Conservation (phyloP, 2,888 invertebrate species). For the Hymenopus coronatus region DNA sequence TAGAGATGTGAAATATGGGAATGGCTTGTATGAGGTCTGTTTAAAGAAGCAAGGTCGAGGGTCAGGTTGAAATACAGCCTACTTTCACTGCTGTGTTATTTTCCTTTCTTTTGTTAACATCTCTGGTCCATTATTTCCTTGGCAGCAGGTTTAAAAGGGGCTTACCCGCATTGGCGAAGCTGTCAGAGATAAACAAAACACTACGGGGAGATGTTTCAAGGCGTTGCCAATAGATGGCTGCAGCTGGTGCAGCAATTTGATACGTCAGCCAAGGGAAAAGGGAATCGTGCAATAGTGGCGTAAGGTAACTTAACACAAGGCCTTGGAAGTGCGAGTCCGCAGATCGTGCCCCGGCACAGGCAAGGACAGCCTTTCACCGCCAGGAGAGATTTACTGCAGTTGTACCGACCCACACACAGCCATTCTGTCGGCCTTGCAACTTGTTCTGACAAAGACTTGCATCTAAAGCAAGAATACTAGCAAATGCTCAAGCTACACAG, state of each 20-base stretch:
- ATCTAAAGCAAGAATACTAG: too few relatives aligned
- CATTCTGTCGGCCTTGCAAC: background rate
- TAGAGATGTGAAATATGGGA: too few relatives aligned
- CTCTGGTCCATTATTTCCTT: too few relatives aligned
- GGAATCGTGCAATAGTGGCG: background rate
- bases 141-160: background rate
- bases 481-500: too few relatives aligned
- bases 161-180: background rate
- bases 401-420: background rate
- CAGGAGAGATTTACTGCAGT: background rate
- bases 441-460: too few relatives aligned
- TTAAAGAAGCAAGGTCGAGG: too few relatives aligned
- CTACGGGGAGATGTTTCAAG: background rate
- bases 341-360: background rate
- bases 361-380: background rate
- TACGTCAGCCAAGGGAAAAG: background rate
- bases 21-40: too few relatives aligned
- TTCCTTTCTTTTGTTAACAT: too few relatives aligned
- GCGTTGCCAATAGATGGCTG: background rate
- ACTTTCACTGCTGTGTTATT: too few relatives aligned
- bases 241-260: background rate
- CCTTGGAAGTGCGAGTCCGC: background rate
- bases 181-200: background rate
- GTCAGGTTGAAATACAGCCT: too few relatives aligned
- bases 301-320: background rate